These are phyloP conservation scores for Vulpes ferrilata DNA, from an alignment of 2,113 vertebrate genomes.

Conservation along the genomic window DNA sequence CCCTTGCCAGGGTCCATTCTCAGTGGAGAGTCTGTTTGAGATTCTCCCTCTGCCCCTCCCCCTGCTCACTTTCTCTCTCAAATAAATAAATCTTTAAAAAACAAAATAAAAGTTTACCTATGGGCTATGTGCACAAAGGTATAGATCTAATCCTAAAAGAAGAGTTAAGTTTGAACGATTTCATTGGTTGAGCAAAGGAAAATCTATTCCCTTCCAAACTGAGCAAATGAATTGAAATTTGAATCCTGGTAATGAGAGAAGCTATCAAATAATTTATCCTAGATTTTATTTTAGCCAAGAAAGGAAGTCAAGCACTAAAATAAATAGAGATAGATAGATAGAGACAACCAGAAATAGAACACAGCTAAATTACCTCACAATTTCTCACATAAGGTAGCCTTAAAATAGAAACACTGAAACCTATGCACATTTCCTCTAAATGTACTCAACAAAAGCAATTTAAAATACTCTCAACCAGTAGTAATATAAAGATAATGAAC, in stretches of 20 bases:
- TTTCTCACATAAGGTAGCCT: neutral
- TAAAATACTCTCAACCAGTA: neutral
- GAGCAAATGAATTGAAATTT: constrained; percentile 18
- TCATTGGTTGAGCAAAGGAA: neutral
- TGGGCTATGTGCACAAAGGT: neutral
- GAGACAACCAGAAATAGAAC: constrained; percentile 33
- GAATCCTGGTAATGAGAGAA: neutral
- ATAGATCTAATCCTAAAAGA: constrained; percentile 1
- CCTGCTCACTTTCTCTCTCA: neutral
- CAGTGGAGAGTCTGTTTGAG: neutral
- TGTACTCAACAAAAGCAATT: neutral
- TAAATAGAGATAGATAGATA: neutral
- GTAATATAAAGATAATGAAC: constrained; percentile 10
- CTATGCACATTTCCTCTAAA: neutral
- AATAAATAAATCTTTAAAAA: neutral
- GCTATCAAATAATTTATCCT: constrained; percentile 24
- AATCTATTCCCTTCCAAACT: neutral
- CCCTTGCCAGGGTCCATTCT: neutral
- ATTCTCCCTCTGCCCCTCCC: neutral
- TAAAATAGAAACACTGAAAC: constrained; percentile 48
- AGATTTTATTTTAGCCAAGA: constrained; percentile 3
- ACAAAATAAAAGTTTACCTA: neutral
- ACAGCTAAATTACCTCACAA: neutral
- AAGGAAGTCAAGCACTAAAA: neutral
- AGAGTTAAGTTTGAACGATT: neutral